Evolutionary conservation across 2,888 invertebrate genomes (phyloP).

Genomic region (Sminthurides aquaticus): DNA sequence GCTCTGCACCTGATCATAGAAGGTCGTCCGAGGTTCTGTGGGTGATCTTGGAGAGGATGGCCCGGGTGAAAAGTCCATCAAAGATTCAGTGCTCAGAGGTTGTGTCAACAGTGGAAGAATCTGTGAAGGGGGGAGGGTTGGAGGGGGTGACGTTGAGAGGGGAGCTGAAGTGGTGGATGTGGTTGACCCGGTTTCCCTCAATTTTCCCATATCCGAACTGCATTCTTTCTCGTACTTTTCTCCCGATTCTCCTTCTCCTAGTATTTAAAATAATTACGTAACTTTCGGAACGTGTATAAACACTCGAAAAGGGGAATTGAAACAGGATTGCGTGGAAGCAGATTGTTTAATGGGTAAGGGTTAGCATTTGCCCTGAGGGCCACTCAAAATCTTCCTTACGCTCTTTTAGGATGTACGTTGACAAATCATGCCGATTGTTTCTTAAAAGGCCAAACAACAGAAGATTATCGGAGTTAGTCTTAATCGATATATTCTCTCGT

Average conservation of each 20-base stretch:
- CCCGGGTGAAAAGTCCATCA: not conserved
- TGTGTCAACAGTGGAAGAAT: no score
- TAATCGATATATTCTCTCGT: no score
- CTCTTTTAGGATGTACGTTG: no score
- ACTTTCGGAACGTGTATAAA: not conserved
- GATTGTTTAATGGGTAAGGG: no score
- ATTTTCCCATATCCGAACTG: conserved; percentile 4
- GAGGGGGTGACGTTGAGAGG: not conserved
- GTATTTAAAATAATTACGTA: not conserved
- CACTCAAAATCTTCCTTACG: no score
- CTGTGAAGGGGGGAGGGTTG: not conserved
- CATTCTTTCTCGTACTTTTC: not conserved
- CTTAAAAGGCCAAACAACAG: no score
- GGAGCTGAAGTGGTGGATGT: not conserved
- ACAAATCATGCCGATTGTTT: no score
- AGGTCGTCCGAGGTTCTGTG: not conserved
- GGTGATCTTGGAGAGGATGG: conserved; percentile 8
- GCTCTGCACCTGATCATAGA: conserved; percentile 13
- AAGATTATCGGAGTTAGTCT: no score
- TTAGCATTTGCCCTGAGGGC: no score
- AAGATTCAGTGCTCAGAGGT: not conserved
- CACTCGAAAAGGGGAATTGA: not conserved
- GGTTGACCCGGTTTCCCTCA: not conserved
- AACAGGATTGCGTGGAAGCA: no score
- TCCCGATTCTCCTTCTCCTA: not conserved